Conservation (phyloP, 2,888 invertebrate genomes). For the Sarcophaga rosellei region DNA sequence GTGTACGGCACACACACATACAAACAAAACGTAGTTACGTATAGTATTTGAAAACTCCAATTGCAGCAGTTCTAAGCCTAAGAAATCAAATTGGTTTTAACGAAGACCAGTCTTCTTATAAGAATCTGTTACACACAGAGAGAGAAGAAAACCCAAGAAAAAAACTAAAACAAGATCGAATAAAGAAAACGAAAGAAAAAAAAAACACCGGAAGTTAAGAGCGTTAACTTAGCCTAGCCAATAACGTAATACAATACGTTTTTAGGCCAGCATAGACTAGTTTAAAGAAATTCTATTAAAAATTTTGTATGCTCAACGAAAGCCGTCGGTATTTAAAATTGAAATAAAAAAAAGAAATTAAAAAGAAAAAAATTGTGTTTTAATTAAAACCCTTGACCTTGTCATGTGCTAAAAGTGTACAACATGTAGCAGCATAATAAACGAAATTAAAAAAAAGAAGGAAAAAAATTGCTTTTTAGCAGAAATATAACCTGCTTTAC, state of each 20-base stretch:
- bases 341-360: background rate
- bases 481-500: conserved; percentile 26
- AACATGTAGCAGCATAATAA: conserved; percentile 6
- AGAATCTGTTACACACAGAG: conserved; percentile 36
- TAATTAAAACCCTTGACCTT: conserved; percentile 51
- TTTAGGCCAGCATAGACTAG: background rate
- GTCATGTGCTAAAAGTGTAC: conserved; percentile 12
- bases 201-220: conserved; percentile 53
- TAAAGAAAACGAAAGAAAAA: conserved; percentile 13
- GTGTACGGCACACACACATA: conserved; percentile 47
- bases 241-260: conserved; percentile 5
- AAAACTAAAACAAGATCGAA: background rate
- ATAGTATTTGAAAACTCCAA: conserved; percentile 39
- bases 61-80: conserved; percentile 24
- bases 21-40: background rate
- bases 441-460: background rate
- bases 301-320: background rate
- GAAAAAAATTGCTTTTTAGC: background rate
- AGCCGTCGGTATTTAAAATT: conserved; percentile 49
- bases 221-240: conserved; percentile 21
- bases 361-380: background rate
- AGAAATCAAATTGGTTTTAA: conserved; percentile 63
- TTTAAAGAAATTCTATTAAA: no score
- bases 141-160: background rate
- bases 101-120: conserved; percentile 51